Evolutionary conservation across 2,888 invertebrate genomes (phyloP).

Genomic region (Byasa hedistus): DNA sequence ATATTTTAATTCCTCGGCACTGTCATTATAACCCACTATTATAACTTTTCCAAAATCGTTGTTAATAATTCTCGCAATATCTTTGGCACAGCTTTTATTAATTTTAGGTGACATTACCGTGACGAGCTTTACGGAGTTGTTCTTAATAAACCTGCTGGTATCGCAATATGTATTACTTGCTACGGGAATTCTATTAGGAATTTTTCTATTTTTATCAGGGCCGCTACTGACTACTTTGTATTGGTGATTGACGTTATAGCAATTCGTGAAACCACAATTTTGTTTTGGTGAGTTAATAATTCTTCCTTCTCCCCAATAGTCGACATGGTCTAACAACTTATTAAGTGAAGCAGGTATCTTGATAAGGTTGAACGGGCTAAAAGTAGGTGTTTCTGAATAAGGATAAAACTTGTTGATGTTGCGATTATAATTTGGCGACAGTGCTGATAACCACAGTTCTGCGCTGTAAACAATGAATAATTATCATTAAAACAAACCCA

Average conservation of each 20-base stretch:
- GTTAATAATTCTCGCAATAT: slow-evolving; percentile 11
- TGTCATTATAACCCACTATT: slow-evolving; percentile 1
- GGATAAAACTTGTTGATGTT: slow-evolving; percentile 9
- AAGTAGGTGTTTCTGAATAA: slow-evolving; percentile 11
- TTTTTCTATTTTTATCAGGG: slow-evolving; percentile 9
- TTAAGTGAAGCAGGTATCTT: slow-evolving; percentile 5
- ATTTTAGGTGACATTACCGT: slow-evolving; percentile 1
- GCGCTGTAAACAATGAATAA: neutral
- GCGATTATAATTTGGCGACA: slow-evolving; percentile 3
- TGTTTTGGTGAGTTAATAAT: neutral
- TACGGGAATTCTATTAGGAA: slow-evolving; percentile 16
- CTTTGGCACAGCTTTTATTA: slow-evolving; percentile 10
- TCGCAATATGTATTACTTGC: slow-evolving; percentile 6
- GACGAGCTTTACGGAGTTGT: slow-evolving; percentile 11
- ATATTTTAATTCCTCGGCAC: neutral
- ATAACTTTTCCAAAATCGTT: slow-evolving; percentile 15
- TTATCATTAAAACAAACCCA: neutral
- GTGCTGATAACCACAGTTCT: neutral
- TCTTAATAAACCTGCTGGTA: slow-evolving; percentile 10
- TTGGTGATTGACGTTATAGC: slow-evolving; percentile 16
- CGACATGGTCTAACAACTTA: slow-evolving; percentile 5
- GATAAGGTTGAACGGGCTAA: neutral
- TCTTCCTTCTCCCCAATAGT: slow-evolving; percentile 21
- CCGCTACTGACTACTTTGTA: slow-evolving; percentile 8
- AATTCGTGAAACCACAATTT: slow-evolving; percentile 8